Base-by-base conservation (phyloP, 1,140 invertebrate species). In the Latrodectus geometricus region DNA sequence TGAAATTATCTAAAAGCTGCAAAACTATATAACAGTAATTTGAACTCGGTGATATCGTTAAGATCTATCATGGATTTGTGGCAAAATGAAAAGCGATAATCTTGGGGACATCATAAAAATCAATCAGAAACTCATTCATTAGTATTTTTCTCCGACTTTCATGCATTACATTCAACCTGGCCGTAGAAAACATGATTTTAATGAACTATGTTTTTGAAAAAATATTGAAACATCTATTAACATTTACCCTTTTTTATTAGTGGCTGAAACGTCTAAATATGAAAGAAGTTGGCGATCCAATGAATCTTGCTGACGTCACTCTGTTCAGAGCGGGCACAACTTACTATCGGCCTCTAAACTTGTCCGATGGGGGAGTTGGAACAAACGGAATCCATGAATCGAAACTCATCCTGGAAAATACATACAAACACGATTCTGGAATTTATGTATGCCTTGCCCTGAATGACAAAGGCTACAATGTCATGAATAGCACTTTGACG, bases 361-460 rank as follows among this genome's bases (percentile, higher is more conserved):
- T 80, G 11, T 17, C 76, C 0, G 52, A 48, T 12, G 23, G 52
- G n/a, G 56, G 54, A 9, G 78, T 66, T 4, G 23, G 21, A 12
- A 52, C 54, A 4, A 56, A 76, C 21, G 81, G 72, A n/a, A 9
- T 80, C 7, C 70, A 79, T n/a, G 73, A 74, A 20, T 79, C 85
- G 9, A 80, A 87, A 66, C 69, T 86, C 5, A 7, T 87, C 8
- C 82, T 88, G 73, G 23, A 23, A 9, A 87, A 91, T 88, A 91
- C 94, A 2, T 92, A 91, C 2, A 89, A 91, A 15, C 91, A 92
- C 35, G 94, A 96, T 90, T 93, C 94, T 81, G 95, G 95, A 0
- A 92, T 93, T 0, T 96, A 96, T 89, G 92, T 94, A 4, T 96
- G 95, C 88, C 93, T 93, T 76, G 91, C 91, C 9, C 88, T 89